Percentiles rank a stretch among this genome's conserved stretches.
Conservation (phyloP, 2,888 invertebrate species). For the Timema podura region DNA sequence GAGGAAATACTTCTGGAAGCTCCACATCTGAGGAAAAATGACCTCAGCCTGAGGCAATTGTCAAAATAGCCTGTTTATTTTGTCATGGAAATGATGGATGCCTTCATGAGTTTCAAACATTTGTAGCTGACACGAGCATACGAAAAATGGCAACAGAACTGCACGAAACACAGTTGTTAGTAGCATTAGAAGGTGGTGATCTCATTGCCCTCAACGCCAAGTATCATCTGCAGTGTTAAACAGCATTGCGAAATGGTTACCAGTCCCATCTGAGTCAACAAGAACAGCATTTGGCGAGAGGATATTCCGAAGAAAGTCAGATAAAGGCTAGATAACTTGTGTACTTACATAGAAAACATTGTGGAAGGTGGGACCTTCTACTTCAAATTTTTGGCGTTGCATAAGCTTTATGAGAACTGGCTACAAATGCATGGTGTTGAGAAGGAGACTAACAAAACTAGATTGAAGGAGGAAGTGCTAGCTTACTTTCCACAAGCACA, state of each 20-base stretch:
- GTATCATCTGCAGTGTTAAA: too few relatives aligned
- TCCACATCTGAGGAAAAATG: too few relatives aligned
- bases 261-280: too few relatives aligned
- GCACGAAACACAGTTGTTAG: background rate
- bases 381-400: slow-evolving; percentile 18
- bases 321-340: too few relatives aligned
- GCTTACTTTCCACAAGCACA: slow-evolving; percentile 21
- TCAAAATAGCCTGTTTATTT: background rate
- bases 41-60: too few relatives aligned
- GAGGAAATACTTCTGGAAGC: background rate
- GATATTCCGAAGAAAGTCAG: too few relatives aligned
- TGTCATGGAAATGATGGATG: background rate
- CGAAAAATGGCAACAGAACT: background rate
- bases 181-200: background rate
- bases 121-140: background rate
- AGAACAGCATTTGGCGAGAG: too few relatives aligned
- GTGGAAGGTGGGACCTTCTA: background rate
- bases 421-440: slow-evolving; percentile 18
- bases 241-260: too few relatives aligned
- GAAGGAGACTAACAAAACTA: slow-evolving; percentile 20
- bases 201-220: background rate
- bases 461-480: slow-evolving; percentile 21
- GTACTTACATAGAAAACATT: too few relatives aligned
- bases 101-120: background rate
- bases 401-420: slow-evolving; percentile 23